Conservation (phyloP, 2,113 vertebrate species). For the Leptobrachium leishanense region DNA sequence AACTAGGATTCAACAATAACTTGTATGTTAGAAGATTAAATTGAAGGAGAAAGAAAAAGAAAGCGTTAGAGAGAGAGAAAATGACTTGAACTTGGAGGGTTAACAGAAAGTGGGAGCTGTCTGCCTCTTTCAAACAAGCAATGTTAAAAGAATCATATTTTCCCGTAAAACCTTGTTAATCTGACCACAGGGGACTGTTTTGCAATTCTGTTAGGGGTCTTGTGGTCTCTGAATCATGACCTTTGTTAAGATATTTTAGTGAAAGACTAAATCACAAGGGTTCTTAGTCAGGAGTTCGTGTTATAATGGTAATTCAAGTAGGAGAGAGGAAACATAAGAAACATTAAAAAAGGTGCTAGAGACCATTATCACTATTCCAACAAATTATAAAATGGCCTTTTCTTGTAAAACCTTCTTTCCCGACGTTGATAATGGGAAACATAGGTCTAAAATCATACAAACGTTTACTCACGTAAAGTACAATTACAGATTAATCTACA, state of each 20-base stretch:
- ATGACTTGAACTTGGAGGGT: conserved; percentile 2
- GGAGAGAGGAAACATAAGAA: conserved; percentile 10
- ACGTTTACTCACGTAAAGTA: too few species aligned
- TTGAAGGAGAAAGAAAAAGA: not conserved
- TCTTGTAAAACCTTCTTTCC: not conserved
- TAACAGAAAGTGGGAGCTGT: conserved; percentile 25
- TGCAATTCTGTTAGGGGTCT: conserved; percentile 55
- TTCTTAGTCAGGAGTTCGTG: not conserved
- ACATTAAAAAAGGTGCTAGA: conserved; percentile 7
- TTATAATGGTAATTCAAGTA: conserved; percentile 42
- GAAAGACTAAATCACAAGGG: conserved; percentile 43
- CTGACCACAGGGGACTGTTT: conserved; percentile 58
- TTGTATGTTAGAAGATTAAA: not conserved
- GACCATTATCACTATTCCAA: conserved; percentile 13
- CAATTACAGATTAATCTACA: too few species aligned
- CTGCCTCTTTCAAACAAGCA: conserved; percentile 24
- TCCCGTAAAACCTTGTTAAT: conserved; percentile 55
- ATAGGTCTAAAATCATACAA: not conserved
- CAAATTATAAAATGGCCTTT: not conserved
- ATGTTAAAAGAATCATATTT: conserved; percentile 42
- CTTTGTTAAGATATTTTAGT: conserved; percentile 50
- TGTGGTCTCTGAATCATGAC: conserved; percentile 58
- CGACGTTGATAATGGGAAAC: not conserved
- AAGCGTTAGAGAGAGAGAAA: conserved; percentile 34
- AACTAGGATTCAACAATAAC: too few species aligned